Evolutionary conservation across 1,140 invertebrate genomes (phyloP).

Genomic region (Sarcophaga bullata): DNA sequence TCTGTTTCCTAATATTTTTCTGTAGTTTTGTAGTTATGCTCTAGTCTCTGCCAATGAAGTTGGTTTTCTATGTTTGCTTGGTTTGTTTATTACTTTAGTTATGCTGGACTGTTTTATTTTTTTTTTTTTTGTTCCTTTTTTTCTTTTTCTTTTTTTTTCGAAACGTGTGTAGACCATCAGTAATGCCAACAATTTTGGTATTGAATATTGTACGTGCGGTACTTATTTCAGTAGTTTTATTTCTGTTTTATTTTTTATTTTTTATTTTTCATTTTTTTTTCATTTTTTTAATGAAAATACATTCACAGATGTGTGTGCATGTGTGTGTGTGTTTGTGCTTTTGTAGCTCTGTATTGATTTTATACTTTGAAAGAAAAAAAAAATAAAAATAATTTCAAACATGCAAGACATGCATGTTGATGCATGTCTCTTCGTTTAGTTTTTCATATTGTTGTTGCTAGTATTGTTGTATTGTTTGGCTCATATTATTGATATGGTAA

Average conservation of each 20-base stretch:
- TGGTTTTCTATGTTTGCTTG: background rate
- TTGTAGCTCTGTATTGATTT: background rate
- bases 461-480: background rate
- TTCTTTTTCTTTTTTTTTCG: background rate
- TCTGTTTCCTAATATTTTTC: background rate
- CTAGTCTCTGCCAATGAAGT: too few species aligned
- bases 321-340: background rate
- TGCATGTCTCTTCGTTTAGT: background rate
- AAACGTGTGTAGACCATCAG: conserved; percentile 20
- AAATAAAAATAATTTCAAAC: background rate
- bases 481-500: background rate
- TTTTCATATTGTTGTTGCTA: background rate
- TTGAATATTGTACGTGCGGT: conserved; percentile 28
- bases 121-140: background rate
- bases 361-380: background rate
- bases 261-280: too few species aligned
- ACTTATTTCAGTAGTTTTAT: background rate
- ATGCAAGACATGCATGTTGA: conserved; percentile 20
- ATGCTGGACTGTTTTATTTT: background rate
- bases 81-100: background rate
- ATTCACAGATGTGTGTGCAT: background rate
- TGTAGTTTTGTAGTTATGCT: conserved; percentile 8
- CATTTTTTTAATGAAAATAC: background rate
- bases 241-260: too few species aligned
- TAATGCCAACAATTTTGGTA: conserved; percentile 35